These are phyloP conservation scores for Bursaphelenchus okinawaensis DNA, from an alignment of 2,888 invertebrate genomes.

Conservation along the genomic window DNA sequence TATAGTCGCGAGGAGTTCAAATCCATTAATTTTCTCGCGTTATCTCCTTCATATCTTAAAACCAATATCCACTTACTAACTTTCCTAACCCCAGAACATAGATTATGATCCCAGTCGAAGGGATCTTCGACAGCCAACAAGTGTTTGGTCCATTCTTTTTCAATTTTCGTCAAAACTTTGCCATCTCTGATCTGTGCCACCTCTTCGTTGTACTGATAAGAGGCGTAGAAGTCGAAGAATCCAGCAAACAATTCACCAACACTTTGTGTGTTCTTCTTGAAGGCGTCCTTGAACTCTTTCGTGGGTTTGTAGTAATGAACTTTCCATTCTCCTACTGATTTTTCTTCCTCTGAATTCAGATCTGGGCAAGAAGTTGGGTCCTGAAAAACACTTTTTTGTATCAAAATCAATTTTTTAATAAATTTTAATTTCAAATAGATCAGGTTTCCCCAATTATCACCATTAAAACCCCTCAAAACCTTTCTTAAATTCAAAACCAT, in stretches of 20 bases:
- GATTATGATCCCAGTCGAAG: slow-evolving; percentile 65
- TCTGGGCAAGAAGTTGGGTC: neutral
- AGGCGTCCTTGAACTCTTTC: neutral
- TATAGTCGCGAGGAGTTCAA: too few species aligned
- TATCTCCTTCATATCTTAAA: neutral
- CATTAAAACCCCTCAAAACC: too few species aligned
- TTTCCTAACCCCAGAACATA: slow-evolving; percentile 61
- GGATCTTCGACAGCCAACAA: slow-evolving; percentile 67
- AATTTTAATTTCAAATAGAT: too few species aligned
- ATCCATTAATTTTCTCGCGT: too few species aligned
- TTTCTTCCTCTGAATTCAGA: neutral
- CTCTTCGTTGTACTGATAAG: slow-evolving; percentile 1
- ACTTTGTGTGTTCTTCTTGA: neutral
- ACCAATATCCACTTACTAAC: neutral
- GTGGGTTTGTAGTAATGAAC: neutral
- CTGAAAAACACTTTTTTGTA: too few species aligned
- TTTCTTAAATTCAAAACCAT: too few species aligned
- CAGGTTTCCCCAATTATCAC: too few species aligned
- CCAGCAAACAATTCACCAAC: slow-evolving; percentile 10
- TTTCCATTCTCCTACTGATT: neutral
- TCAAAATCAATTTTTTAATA: too few species aligned
- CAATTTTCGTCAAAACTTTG: slow-evolving; percentile 60
- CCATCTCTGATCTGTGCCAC: slow-evolving; percentile 13
- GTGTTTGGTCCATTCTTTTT: slow-evolving; percentile 62
- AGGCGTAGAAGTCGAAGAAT: slow-evolving; percentile 13